Percentiles rank a stretch among this genome's conserved stretches.
Evolutionary conservation across 1,140 invertebrate species (phyloP).

Genomic region (Lepidurus couesii): DNA sequence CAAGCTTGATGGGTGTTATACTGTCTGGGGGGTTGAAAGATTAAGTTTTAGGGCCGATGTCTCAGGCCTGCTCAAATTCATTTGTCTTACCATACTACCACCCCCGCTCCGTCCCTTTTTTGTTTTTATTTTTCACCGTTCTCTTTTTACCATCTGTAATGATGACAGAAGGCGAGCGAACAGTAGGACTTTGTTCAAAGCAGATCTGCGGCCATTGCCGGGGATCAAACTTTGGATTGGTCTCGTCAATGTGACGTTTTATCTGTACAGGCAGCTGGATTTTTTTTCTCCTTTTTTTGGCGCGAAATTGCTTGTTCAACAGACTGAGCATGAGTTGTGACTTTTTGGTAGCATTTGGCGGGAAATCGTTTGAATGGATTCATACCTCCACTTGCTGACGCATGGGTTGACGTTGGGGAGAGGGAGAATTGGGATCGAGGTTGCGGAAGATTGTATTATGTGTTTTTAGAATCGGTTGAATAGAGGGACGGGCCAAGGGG

Average conservation of each 20-base stretch:
- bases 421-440: background rate
- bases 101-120: background rate
- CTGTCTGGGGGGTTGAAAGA: conserved; percentile 12
- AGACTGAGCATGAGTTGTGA: conserved; percentile 4
- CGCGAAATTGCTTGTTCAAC: background rate
- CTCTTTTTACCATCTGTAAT: conserved; percentile 15
- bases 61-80: background rate
- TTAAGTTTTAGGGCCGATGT: background rate
- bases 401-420: background rate
- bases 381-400: conserved; percentile 20
- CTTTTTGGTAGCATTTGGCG: background rate
- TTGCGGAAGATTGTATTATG: background rate
- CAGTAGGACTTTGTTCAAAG: background rate
- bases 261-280: background rate
- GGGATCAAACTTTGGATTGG: background rate
- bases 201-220: background rate
- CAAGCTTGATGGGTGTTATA: conserved; percentile 10
- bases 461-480: background rate
- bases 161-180: conserved; percentile 20
- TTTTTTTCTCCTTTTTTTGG: background rate
- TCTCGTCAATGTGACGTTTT: background rate
- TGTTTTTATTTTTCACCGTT: background rate
- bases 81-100: background rate
- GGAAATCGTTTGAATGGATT: conserved; percentile 12
- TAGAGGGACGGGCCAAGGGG: background rate